Evolutionary conservation across 2,113 vertebrate species (phyloP).

Genomic region (Natator depressus): DNA sequence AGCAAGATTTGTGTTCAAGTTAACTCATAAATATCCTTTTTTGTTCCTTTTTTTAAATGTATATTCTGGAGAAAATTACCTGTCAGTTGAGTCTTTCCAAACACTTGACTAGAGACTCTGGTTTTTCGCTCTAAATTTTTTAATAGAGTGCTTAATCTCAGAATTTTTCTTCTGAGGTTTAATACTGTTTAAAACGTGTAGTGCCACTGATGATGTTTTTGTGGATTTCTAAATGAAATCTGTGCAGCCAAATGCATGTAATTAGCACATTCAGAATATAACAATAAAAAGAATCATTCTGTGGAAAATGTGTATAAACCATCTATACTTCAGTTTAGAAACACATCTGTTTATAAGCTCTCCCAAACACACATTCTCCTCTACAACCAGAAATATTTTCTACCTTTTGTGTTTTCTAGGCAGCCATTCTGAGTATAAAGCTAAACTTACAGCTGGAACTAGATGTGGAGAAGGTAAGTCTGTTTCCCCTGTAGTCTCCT

Average conservation of each 20-base stretch:
- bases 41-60: background rate
- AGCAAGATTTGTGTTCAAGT: background rate
- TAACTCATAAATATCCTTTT: background rate
- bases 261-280: background rate
- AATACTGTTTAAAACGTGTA: background rate
- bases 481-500: conserved; percentile 10
- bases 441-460: conserved; percentile 84
- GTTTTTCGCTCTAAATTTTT: background rate
- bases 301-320: background rate
- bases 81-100: background rate
- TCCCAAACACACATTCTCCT: background rate
- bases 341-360: background rate
- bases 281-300: background rate
- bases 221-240: background rate
- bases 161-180: background rate
- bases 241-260: background rate
- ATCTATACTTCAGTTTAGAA: background rate
- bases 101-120: background rate
- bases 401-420: conserved; percentile 73
- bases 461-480: conserved; percentile 86
- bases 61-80: background rate
- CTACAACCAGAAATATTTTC: background rate
- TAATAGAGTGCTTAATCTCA: background rate
- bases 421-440: conserved; percentile 79
- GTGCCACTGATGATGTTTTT: background rate